Conservation (phyloP, 2,888 invertebrate genomes). For the Andrena dorsata region DNA sequence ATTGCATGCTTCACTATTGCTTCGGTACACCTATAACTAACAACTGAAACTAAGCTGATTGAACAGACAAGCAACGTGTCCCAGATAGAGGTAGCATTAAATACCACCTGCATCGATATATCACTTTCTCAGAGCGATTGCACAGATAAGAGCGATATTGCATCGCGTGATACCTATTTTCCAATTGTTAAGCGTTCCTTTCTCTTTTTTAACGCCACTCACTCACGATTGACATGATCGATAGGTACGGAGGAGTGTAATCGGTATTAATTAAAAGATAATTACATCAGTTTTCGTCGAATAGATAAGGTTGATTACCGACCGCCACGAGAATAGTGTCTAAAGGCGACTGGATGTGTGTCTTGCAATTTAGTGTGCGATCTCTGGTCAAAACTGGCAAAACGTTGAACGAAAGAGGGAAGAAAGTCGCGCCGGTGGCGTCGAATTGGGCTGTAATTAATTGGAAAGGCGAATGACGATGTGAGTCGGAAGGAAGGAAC, state of each 20-base stretch:
- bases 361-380: constrained; percentile 24
- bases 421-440: neutral
- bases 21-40: too few relatives aligned
- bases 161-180: neutral
- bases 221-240: neutral
- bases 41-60: neutral
- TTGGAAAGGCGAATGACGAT: neutral
- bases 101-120: neutral
- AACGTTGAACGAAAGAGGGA: neutral
- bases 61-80: neutral
- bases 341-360: constrained; percentile 30
- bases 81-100: neutral
- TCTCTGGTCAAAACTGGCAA: constrained; percentile 42
- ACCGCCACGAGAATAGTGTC: neutral
- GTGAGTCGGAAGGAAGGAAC: neutral
- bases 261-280: neutral
- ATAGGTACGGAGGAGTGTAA: neutral
- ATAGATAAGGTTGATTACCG: constrained; percentile 21
- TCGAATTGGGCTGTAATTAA: neutral
- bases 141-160: neutral
- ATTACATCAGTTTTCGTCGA: neutral
- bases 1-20: too few relatives aligned
- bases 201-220: neutral
- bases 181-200: neutral
- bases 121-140: constrained; percentile 1